These are phyloP conservation scores for Diuraphis noxia DNA, from an alignment of 1,140 invertebrate genomes.

Conservation along the genomic window DNA sequence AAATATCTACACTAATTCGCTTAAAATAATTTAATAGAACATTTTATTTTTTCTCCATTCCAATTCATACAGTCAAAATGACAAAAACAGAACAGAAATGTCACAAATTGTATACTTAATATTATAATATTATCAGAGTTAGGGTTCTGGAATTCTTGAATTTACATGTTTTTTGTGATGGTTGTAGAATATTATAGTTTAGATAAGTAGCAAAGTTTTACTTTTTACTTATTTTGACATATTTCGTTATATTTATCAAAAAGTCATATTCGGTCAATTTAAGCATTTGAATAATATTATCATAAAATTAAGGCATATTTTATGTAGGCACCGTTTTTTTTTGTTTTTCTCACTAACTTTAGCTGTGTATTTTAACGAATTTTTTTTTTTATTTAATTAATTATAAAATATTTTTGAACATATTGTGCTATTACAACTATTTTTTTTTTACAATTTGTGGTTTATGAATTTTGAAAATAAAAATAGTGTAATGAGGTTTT, in stretches of 20 bases:
- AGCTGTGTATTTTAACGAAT: not conserved
- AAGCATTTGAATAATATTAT: not conserved
- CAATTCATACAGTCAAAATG: not conserved
- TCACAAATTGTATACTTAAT: not conserved
- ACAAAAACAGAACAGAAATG: not conserved
- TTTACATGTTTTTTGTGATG: not conserved
- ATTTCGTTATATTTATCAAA: not conserved
- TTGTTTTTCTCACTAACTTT: not conserved
- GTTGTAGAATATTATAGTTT: not conserved
- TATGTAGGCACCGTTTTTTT: not conserved
- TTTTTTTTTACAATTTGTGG: no score
- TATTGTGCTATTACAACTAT: no score
- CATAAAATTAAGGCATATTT: not conserved
- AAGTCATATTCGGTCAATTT: not conserved
- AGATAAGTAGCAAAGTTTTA: not conserved
- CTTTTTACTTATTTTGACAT: not conserved
- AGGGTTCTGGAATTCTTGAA: not conserved
- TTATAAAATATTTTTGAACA: no score
- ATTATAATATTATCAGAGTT: not conserved
- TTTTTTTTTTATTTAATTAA: no score
- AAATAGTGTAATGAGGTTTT: no score
- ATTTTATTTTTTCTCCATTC: not conserved
- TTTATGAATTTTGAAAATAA: no score
- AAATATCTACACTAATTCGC: accelerated
- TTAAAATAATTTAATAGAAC: not conserved